Percentiles rank a stretch among this genome's conserved stretches.
Evolutionary conservation across 2,113 vertebrate genomes (phyloP).

Genomic region (Budorcas taxicolor): DNA sequence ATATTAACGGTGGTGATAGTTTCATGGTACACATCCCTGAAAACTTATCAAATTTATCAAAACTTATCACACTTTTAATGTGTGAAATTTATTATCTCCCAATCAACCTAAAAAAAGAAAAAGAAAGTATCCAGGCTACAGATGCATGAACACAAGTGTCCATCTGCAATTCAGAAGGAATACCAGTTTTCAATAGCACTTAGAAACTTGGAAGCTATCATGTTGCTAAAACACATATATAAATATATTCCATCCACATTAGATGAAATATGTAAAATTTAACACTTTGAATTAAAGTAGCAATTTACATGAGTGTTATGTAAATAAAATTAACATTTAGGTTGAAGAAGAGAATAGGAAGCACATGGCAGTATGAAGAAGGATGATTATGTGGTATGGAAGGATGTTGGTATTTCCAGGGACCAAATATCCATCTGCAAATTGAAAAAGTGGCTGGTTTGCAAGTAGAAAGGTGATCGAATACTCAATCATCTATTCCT

Average conservation of each 20-base stretch:
- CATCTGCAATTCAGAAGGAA: background rate
- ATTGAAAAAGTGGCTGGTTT: background rate
- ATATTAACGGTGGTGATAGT: background rate
- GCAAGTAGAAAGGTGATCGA: background rate
- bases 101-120: background rate
- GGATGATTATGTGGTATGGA: background rate
- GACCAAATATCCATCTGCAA: background rate
- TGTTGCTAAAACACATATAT: background rate
- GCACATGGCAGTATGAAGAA: background rate
- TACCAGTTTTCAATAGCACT: background rate
- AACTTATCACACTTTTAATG: background rate
- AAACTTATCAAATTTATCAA: background rate
- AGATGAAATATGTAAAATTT: background rate
- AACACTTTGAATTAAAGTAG: background rate
- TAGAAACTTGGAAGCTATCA: background rate
- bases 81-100: background rate
- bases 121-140: background rate
- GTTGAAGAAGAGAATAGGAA: background rate
- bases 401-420: background rate
- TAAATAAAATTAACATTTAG: background rate
- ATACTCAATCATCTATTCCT: background rate
- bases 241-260: background rate
- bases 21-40: background rate
- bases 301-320: background rate
- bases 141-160: background rate